These are phyloP conservation scores for Irena cyanogastra DNA, from an alignment of 2,113 vertebrate genomes.

Conservation along the genomic window DNA sequence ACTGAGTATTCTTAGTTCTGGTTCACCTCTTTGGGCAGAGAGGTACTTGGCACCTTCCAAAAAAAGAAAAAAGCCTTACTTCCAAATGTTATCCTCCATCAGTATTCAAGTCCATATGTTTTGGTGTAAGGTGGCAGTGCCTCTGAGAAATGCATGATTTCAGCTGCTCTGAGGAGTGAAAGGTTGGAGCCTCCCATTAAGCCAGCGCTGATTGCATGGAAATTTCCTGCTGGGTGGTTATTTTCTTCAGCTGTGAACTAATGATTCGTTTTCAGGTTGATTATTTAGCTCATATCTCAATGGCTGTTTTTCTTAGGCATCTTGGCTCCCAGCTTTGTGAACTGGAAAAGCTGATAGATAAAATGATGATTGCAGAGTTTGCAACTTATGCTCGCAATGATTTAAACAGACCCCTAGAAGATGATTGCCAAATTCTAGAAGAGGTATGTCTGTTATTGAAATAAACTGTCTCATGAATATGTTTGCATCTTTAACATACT, in stretches of 20 bases:
- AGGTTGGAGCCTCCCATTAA: conserved; percentile 4
- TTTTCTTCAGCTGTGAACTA: conserved; percentile 15
- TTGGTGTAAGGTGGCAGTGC: background rate
- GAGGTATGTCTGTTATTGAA: conserved; percentile 80
- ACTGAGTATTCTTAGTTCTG: background rate
- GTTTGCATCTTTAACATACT: conserved; percentile 16
- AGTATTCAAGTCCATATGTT: conserved; percentile 8
- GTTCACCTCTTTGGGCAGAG: background rate
- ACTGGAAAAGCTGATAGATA: conserved; percentile 97
- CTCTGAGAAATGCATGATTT: background rate
- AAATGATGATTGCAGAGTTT: conserved; percentile 99
- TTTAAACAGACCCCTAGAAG: conserved; percentile 87
- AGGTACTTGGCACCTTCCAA: background rate
- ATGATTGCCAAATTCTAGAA: conserved; percentile 88
- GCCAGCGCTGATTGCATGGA: conserved; percentile 1
- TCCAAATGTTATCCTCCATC: background rate
- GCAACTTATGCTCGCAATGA: conserved; percentile 88
- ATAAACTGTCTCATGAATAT: conserved; percentile 18
- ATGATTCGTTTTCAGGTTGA: conserved; percentile 11
- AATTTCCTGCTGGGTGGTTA: background rate
- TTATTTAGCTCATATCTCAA: conserved; percentile 13
- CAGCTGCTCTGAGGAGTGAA: background rate
- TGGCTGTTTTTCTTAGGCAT: conserved; percentile 78
- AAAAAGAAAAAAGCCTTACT: background rate
- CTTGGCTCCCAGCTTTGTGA: conserved; percentile 98